Conservation (phyloP, 1,140 invertebrate genomes). For the Brachionus manjavacas region DNA sequence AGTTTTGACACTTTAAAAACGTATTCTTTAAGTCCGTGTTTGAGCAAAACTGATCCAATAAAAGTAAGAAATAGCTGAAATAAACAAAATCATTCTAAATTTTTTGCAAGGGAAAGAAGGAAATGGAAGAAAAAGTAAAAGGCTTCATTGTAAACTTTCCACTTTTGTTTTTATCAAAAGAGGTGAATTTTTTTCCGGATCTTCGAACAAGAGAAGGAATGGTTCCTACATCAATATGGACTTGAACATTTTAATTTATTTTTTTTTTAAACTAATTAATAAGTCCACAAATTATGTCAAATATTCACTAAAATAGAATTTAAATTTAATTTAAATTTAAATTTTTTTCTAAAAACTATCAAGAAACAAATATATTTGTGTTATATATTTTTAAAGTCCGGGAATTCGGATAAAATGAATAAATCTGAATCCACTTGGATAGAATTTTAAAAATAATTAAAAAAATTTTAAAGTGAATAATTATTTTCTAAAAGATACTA, state of each 20-base stretch:
- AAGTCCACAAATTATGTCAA: no score
- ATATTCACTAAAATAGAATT: no score
- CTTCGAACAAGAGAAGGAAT: background rate
- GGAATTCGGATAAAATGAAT: no score
- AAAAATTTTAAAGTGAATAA: no score
- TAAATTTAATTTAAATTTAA: no score
- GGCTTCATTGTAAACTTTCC: constrained; percentile 38
- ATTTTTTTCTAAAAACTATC: no score
- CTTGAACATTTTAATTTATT: background rate
- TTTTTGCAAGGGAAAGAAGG: background rate
- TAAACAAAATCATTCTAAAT: background rate
- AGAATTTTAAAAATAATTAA: no score
- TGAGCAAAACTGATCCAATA: background rate
- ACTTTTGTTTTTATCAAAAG: background rate
- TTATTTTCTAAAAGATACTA: no score
- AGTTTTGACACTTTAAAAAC: background rate
- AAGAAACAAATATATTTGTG: no score
- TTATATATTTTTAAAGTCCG: no score
- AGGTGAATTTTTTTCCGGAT: constrained; percentile 3
- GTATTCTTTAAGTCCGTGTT: background rate
- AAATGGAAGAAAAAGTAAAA: constrained; percentile 9
- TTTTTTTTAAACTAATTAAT: background rate
- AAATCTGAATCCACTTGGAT: no score
- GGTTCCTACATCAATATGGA: background rate
- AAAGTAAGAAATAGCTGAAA: background rate